Base-by-base conservation (phyloP, 1,140 invertebrate species). In the Spodoptera litura region DNA sequence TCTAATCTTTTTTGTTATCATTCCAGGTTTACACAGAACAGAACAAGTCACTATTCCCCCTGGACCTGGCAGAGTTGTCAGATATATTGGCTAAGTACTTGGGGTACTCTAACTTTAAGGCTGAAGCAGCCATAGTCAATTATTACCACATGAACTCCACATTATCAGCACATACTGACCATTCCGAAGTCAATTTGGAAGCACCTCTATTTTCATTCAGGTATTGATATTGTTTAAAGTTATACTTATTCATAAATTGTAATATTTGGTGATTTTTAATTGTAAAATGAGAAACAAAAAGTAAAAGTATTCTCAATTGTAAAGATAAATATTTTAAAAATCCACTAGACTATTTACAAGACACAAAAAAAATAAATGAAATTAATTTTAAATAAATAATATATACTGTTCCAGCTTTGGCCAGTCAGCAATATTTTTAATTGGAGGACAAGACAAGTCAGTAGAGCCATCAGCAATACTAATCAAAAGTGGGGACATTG, bases 91-190 rank as follows among this genome's bases (percentile, higher is more conserved):
- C 97, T 0, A 78, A 91, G 58, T 87, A 90, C 31, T 88, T 98
- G 61, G 96, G 96, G 3, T 98, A 96, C 87, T 31, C 81, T 0
- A 85, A 96, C 58, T 99, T 97, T 88, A 95, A 90, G 68, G 96
- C 98, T 0, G 96, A 99, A 95, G 98, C 99, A 62, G 98, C 97
- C 0, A 99, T 99, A 84, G 96, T 99, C 0, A 99, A 99, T 95
- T 99, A 97, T 91, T 99, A 99, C 89, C 97, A 98, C 81, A 96
- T 98, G 95, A 97, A 98, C 87, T 99, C 98, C 0, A 98, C 97
- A 38, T 93, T 99, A 35, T 97, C 97, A 51, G 98, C 97, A 0
- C 99, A 99, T 87, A 98, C 97, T 1, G 99, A 99, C 95, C 97
- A 98, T 87, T 99, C 98, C 0, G 99, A 99, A 95, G 90, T 96